These are phyloP conservation scores for Monoplex corrugatus DNA, from an alignment of 2,888 invertebrate genomes.

Conservation along the genomic window DNA sequence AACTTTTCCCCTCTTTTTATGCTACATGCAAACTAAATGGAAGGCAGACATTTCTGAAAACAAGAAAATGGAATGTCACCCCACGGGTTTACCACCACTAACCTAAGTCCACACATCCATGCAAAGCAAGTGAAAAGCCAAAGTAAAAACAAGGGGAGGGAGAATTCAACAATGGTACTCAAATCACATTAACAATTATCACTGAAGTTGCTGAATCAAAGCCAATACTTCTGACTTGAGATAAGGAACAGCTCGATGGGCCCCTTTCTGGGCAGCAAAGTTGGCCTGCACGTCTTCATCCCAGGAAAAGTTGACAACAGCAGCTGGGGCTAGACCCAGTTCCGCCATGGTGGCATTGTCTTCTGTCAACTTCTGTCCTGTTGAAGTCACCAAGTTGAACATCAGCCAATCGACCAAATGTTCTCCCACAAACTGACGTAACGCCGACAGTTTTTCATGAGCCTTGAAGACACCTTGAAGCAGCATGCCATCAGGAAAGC, in stretches of 20 bases:
- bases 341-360: conserved; percentile 87
- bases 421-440: conserved; percentile 91
- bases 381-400: conserved; percentile 87
- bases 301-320: conserved; percentile 90
- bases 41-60: too few relatives aligned
- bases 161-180: too few relatives aligned
- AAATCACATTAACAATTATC: too few relatives aligned
- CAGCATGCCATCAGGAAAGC: conserved; percentile 88
- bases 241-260: conserved; percentile 79
- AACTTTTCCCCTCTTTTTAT: too few relatives aligned
- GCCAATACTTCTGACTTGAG: conserved; percentile 88
- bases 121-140: too few relatives aligned
- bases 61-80: too few relatives aligned
- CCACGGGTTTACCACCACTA: too few relatives aligned
- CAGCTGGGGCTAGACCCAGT: conserved; percentile 90
- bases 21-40: too few relatives aligned
- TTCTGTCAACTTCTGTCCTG: conserved; percentile 87
- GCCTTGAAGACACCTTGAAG: conserved; percentile 93
- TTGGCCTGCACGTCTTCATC: conserved; percentile 81
- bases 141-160: too few relatives aligned
- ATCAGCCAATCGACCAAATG: conserved; percentile 87
- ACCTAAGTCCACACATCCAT: too few relatives aligned
- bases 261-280: conserved; percentile 72
- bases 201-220: conserved; percentile 49
- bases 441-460: conserved; percentile 88